Evolutionary conservation across 2,888 invertebrate species (phyloP).

Genomic region (Tenthredo amoena): DNA sequence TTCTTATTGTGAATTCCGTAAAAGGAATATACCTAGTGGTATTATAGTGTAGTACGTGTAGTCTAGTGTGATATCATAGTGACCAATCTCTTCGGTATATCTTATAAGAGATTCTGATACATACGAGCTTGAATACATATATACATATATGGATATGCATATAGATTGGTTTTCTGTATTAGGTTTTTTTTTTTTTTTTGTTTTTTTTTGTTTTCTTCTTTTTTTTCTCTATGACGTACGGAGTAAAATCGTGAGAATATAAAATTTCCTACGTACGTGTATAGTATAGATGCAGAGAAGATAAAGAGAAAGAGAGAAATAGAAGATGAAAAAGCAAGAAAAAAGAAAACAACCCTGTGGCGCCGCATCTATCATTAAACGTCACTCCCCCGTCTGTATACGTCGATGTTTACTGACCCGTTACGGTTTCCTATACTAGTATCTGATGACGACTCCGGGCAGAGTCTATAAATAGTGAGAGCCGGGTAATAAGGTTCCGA

Average conservation of each 20-base stretch:
- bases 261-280: neutral
- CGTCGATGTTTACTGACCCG: conserved; percentile 23
- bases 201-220: too few species aligned
- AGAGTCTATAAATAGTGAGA: neutral
- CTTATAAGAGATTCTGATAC: neutral
- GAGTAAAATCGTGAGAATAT: too few species aligned
- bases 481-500: too few species aligned
- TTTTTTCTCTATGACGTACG: too few species aligned
- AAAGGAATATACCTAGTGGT: neutral
- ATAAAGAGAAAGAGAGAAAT: neutral
- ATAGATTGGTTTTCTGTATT: too few species aligned
- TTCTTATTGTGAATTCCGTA: conserved; percentile 22
- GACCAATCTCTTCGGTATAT: neutral
- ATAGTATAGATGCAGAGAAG: too few species aligned
- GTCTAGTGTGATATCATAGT: neutral
- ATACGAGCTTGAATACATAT: neutral
- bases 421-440: neutral
- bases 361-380: conserved; percentile 44
- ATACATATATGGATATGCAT: too few species aligned
- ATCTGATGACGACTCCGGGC: neutral
- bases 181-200: too few species aligned
- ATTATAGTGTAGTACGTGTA: neutral
- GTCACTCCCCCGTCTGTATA: conserved; percentile 14
- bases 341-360: conserved; percentile 5
- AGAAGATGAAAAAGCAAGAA: neutral